Evolutionary conservation across 2,888 invertebrate species (phyloP), one percentile per base, ranked within the genome.

Genomic region (Amphiduros pacificus): DNA sequence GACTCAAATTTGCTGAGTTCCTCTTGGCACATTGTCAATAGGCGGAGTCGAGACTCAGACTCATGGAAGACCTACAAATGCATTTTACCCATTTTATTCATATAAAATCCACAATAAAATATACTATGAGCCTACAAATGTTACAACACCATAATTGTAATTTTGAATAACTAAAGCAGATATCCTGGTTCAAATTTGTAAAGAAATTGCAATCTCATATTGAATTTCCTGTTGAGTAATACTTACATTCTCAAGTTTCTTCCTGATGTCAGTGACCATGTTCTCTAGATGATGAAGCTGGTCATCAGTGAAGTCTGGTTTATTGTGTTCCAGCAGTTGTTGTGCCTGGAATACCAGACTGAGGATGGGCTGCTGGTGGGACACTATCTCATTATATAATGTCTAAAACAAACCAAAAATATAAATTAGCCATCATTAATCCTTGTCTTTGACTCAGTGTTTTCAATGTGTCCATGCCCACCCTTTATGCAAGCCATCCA

Each of bases 261-360:
- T 68, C 61, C 76, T 74, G 49, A 77, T 71, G 48, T 68, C 64
- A 20, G 73, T 65, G 48, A 74, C 69, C 40, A 75, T 65, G 49
- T 71, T 66, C 60, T 74, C 73, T 48, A 80, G 70, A 65, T 75
- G 72, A 22, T 73, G 71, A 27, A 75, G 76, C 57, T 79, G 78
- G 62, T 78, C 78, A 14, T 74, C 74, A n/a, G 75, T 73, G 29
- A 79, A 67, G 61, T 78, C 77, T 64, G 75, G 75, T 56, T 75
- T 73, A 64, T 75, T 72, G 62, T 75, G 72, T 59, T 80, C 78
- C 22, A 77, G 72, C 50, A 80, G 70, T 61, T 79, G 77, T 61
- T 78, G 77, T 5, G 77, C 76, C 62, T 78, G 77, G 73, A 75
- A 79, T 9, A 76, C 71, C 50, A 77, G 73, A 2, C 77, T 73